Percentiles rank a stretch among this genome's conserved stretches.
These are phyloP conservation scores for Rhinatrema bivittatum DNA, from an alignment of 2,797 vertebrate species.

Conservation along the genomic window DNA sequence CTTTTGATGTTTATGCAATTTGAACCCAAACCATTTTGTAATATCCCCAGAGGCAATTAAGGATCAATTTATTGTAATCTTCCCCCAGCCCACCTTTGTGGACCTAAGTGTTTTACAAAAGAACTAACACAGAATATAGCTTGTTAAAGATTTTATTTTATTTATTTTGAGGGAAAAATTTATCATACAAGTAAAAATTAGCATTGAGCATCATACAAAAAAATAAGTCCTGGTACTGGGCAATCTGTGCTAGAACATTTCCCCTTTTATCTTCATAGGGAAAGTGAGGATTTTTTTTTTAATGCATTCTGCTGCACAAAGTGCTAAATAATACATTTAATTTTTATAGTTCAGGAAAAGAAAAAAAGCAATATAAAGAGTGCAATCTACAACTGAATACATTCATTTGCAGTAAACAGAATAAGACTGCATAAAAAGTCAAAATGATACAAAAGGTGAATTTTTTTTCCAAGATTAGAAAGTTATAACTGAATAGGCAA, in stretches of 20 bases:
- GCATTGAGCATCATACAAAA: slow-evolving; percentile 44
- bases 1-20: too few relatives aligned
- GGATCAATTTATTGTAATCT: too few relatives aligned
- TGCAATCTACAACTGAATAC: slow-evolving; percentile 47
- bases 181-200: slow-evolving; percentile 58
- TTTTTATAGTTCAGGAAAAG: slow-evolving; percentile 39
- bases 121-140: slow-evolving; percentile 31
- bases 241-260: slow-evolving; percentile 17
- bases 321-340: slow-evolving; percentile 33
- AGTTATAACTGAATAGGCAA: too few relatives aligned
- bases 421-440: slow-evolving; percentile 45
- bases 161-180: slow-evolving; percentile 51
- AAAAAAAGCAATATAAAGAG: slow-evolving; percentile 31
- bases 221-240: slow-evolving; percentile 23
- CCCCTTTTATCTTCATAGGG: slow-evolving; percentile 14
- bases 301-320: slow-evolving; percentile 35
- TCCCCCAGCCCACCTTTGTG: too few relatives aligned
- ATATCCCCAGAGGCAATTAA: too few relatives aligned
- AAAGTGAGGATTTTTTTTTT: slow-evolving; percentile 14
- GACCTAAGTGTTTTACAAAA: too few relatives aligned
- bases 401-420: slow-evolving; percentile 46
- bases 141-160: slow-evolving; percentile 67
- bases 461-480: slow-evolving; percentile 45
- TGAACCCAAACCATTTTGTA: too few relatives aligned
- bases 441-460: slow-evolving; percentile 36